These are phyloP conservation scores for Odontomyia ornata DNA, from an alignment of 2,888 invertebrate species.

Conservation along the genomic window DNA sequence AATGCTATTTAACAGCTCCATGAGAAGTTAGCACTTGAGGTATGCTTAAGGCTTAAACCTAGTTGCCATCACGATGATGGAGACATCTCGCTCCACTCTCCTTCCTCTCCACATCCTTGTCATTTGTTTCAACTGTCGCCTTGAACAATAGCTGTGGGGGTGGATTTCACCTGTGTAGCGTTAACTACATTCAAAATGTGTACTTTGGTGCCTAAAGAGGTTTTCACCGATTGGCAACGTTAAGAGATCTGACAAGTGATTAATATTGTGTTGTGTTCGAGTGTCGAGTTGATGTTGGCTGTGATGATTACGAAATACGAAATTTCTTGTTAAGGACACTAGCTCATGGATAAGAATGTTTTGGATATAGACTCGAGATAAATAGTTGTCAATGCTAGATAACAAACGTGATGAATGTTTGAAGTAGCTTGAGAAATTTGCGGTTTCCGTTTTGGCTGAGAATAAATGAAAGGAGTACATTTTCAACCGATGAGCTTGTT, in stretches of 20 bases:
- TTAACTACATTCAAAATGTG: conserved; percentile 23
- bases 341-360: neutral
- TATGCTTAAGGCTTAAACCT: conserved; percentile 24
- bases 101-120: neutral
- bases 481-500: too few species aligned
- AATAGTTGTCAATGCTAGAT: too few species aligned
- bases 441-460: neutral
- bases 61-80: conserved; percentile 5
- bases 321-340: neutral
- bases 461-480: neutral
- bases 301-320: conserved; percentile 30
- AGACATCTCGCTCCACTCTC: neutral
- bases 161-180: neutral
- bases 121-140: neutral
- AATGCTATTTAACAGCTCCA: conserved; percentile 41
- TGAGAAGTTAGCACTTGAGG: conserved; percentile 43
- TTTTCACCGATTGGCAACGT: conserved; percentile 44
- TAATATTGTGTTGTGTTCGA: conserved; percentile 33
- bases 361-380: too few species aligned
- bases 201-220: conserved; percentile 42
- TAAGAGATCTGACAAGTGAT: conserved; percentile 43
- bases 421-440: neutral
- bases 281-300: conserved; percentile 25
- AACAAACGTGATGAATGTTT: neutral
- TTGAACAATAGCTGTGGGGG: neutral